Evolutionary conservation across 2,888 invertebrate genomes (phyloP).

Genomic region (Stenurella melanura): DNA sequence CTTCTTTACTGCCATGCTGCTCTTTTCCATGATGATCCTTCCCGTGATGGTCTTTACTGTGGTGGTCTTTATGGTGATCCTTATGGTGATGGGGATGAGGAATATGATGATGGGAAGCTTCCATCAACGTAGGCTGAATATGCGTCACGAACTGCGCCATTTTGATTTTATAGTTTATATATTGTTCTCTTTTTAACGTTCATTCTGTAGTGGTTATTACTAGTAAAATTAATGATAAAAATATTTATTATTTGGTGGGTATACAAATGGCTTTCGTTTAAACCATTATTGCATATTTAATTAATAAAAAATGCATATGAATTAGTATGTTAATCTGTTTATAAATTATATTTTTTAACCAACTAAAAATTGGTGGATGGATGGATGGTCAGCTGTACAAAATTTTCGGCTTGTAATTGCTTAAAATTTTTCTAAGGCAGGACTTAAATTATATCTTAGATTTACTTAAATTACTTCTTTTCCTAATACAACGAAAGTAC

Average conservation of each 20-base stretch:
- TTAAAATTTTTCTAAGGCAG: too few species aligned
- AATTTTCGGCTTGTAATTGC: too few species aligned
- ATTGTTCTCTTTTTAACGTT: conserved; percentile 16
- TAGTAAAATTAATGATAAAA: background rate
- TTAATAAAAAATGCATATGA: background rate
- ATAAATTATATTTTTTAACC: background rate
- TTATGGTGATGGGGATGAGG: conserved; percentile 74
- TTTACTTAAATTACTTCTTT: too few species aligned
- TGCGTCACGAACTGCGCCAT: conserved; percentile 79
- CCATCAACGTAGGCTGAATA: conserved; percentile 77
- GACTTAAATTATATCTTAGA: too few species aligned
- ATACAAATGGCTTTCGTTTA: background rate
- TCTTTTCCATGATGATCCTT: conserved; percentile 64
- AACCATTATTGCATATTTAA: too few species aligned
- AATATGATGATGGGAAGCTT: conserved; percentile 77
- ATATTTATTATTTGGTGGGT: background rate
- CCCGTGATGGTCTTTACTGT: conserved; percentile 60
- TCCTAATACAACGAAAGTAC: too few species aligned
- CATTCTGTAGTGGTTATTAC: background rate
- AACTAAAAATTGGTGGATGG: too few species aligned
- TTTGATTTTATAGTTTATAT: conserved; percentile 22
- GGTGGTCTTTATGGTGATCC: conserved; percentile 71
- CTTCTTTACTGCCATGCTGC: conserved; percentile 49
- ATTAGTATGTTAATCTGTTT: background rate
- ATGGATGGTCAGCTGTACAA: too few species aligned